Base-by-base conservation (phyloP, 2,888 invertebrate species). In the Papilio demoleus region DNA sequence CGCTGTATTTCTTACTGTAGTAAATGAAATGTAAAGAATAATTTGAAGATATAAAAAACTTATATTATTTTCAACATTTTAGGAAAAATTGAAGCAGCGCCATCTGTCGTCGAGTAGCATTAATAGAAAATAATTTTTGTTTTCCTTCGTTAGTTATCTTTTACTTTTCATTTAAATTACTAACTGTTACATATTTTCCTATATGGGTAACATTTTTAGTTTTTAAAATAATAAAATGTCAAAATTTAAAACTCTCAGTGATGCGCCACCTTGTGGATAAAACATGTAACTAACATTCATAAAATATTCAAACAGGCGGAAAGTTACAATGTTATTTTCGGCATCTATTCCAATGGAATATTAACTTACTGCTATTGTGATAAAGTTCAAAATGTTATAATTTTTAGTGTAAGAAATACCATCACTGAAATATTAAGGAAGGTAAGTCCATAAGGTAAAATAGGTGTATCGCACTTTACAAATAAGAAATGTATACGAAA, bases 311-410 rank as follows among this genome's bases (percentile, higher is more conserved):
- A 58, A 70, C 75, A 71, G 79, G 76, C 81, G 81, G 79, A 86
- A 88, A 88, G 87, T 88, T 88, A 88, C 85, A 76, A 81, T 78
- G 81, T 83, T 83, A 83, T 78, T 80, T 80, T 81, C 81, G 82
- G 78, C 75, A 66, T 50, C 64, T 22, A 42, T 36, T 72, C n/a
- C 78, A 78, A 68, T 61, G 73, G 60, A 83, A 84, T 81, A 72
- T 71, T 61, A 47, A 74, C 79, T 77, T 78, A 85, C 75, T 70
- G 8, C 0, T 0, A 0, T 19, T 4, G 0, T 0, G 0, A 70
- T 83, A 86, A 74, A 74, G 79, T 79, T 71, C 64, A 79, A 75
- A 77, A 73, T 81, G 72, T 65, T 69, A 74, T 60, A 22, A 67
- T 72, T 70, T 58, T 70, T 34, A 70, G 65, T 70, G 73, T 75